Conservation (phyloP, 1,140 invertebrate species). For the Psix sp. region DNA sequence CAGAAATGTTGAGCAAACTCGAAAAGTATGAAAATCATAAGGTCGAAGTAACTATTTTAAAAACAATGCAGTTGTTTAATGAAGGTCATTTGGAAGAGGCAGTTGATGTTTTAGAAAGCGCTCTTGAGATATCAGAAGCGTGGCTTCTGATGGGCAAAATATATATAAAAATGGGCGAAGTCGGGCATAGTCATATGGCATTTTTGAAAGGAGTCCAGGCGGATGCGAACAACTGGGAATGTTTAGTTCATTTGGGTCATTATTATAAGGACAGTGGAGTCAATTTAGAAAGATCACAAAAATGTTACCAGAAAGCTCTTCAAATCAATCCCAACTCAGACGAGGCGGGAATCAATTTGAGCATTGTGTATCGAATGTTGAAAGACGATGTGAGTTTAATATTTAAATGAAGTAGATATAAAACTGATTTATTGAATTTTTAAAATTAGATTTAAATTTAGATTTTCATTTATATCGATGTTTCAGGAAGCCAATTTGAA, state of each 20-base stretch:
- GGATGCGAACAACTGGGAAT: constrained; percentile 83
- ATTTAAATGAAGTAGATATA: constrained; percentile 4
- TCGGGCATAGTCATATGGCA: constrained; percentile 80
- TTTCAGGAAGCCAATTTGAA: constrained; percentile 84
- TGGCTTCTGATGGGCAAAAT: constrained; percentile 82
- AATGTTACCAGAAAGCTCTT: constrained; percentile 90
- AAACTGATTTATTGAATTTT: not conserved
- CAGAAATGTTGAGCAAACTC: constrained; percentile 63
- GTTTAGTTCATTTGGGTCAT: constrained; percentile 86
- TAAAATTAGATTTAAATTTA: no score
- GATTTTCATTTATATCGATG: no score
- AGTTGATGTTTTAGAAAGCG: constrained; percentile 75
- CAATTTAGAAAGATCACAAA: constrained; percentile 82
- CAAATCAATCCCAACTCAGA: constrained; percentile 83
- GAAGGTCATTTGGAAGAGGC: constrained; percentile 78
- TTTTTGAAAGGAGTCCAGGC: constrained; percentile 86
- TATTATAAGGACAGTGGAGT: constrained; percentile 81
- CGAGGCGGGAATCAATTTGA: constrained; percentile 84
- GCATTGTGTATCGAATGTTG: constrained; percentile 83
- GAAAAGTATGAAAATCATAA: constrained; percentile 63
- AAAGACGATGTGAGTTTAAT: constrained; percentile 79
- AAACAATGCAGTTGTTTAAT: constrained; percentile 70
- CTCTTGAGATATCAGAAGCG: constrained; percentile 77
- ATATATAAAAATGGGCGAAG: constrained; percentile 81
- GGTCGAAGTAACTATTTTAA: constrained; percentile 61